A percentile compares a stretch with the other conserved stretches of the same genome.
phyloP scores from a whole-genome alignment of 2,797 vertebrate species.

The Enteromius mattozi region DNA sequence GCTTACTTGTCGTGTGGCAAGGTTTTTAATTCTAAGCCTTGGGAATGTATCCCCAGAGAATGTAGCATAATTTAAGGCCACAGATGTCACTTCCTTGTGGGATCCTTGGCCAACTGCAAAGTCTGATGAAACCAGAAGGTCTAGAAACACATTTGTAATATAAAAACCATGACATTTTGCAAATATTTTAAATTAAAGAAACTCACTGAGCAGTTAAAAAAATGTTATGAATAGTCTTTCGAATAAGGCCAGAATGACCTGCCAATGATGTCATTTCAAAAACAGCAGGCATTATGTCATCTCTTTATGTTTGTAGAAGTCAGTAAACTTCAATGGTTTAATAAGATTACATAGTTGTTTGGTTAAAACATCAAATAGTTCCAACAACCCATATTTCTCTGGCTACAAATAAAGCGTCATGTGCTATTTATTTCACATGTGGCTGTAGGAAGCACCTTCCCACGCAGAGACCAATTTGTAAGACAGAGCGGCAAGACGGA shows the following conservation, averaged over 20 bases:
- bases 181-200: not conserved
- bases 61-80: conserved; percentile 46
- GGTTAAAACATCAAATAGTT: conserved; percentile 35
- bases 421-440: conserved; percentile 70
- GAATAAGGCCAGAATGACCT: conserved; percentile 20
- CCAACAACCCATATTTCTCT: conserved; percentile 64
- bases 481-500: conserved; percentile 66
- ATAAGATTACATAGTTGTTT: conserved; percentile 37
- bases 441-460: conserved; percentile 65
- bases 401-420: conserved; percentile 67
- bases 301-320: conserved; percentile 33
- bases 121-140: not conserved
- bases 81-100: conserved; percentile 30
- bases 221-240: conserved; percentile 24
- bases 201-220: conserved; percentile 17
- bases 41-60: conserved; percentile 55
- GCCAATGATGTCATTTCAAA: conserved; percentile 40
- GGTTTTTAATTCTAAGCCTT: conserved; percentile 59
- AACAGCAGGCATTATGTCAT: conserved; percentile 35
- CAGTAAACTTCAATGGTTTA: conserved; percentile 41
- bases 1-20: conserved; percentile 55
- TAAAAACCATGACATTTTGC: not conserved
- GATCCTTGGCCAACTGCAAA: conserved; percentile 12
- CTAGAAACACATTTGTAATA: not conserved
- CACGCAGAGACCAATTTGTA: conserved; percentile 72